A percentile compares a stretch with the other conserved stretches of the same genome.
Conservation (phyloP, 2,888 invertebrate species). For the Tinea pellionella region DNA sequence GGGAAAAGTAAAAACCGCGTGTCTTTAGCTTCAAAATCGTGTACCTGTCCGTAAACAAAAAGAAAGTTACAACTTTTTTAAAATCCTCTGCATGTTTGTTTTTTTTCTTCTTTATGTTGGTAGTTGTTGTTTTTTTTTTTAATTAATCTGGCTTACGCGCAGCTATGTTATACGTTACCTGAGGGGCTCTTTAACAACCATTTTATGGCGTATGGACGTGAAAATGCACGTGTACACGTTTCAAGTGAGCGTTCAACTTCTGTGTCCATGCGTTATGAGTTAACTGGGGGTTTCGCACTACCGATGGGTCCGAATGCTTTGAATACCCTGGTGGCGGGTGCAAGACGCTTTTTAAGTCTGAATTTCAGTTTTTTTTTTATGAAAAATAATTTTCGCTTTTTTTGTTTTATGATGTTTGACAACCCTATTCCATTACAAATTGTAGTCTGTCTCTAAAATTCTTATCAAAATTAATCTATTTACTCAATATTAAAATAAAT, state of each 20-base stretch:
- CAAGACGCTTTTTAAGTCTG: constrained; percentile 26
- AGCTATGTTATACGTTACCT: constrained; percentile 59
- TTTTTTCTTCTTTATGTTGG: not conserved
- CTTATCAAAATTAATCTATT: no score
- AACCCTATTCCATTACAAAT: no score
- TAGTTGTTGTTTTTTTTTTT: constrained; percentile 10
- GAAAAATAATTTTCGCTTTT: constrained; percentile 17
- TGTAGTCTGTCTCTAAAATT: no score
- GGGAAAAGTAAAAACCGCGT: no score
- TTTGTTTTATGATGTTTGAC: constrained; percentile 17
- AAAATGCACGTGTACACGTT: constrained; percentile 20
- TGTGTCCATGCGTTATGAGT: not conserved
- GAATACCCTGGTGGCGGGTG: constrained; percentile 60
- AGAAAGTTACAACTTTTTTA: constrained; percentile 1
- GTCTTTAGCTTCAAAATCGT: not conserved
- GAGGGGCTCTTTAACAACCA: constrained; percentile 40
- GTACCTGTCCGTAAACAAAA: not conserved
- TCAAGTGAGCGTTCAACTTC: constrained; percentile 24
- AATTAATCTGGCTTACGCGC: constrained; percentile 53
- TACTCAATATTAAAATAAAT: no score
- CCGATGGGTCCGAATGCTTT: constrained; percentile 46
- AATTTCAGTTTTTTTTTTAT: constrained; percentile 18
- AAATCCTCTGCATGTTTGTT: not conserved
- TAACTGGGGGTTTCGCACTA: constrained; percentile 26
- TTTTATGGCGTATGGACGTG: not conserved